Conservation (phyloP, 1,140 invertebrate species). For the Lamellibrachia luymesi region DNA sequence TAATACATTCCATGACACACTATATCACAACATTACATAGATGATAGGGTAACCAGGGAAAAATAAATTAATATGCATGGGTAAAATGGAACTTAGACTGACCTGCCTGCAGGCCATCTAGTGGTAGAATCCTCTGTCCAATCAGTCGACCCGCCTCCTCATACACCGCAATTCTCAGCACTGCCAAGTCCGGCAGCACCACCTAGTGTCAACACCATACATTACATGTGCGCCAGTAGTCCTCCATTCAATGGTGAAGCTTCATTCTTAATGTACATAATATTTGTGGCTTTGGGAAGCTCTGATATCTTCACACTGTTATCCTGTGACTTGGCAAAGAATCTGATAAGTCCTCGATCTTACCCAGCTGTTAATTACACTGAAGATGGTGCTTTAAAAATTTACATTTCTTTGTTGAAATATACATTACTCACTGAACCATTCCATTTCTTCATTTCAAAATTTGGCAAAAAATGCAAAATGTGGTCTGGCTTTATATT, state of each 20-base stretch:
- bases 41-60: background rate
- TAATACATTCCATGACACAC: background rate
- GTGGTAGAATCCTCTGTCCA: constrained; percentile 93
- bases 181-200: constrained; percentile 95
- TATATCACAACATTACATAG: background rate
- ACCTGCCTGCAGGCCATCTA: constrained; percentile 95
- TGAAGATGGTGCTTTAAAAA: background rate
- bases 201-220: constrained; percentile 63
- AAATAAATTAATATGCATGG: background rate
- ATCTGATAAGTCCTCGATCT: too few relatives aligned
- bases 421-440: background rate
- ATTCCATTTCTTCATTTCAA: too few relatives aligned
- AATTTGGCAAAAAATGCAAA: too few relatives aligned
- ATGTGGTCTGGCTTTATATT: too few relatives aligned
- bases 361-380: too few relatives aligned
- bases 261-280: too few relatives aligned
- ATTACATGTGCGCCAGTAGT: background rate
- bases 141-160: constrained; percentile 97
- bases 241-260: background rate
- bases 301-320: too few relatives aligned
- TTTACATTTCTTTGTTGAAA: background rate
- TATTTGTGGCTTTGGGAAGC: too few relatives aligned
- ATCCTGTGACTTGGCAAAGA: too few relatives aligned
- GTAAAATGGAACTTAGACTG: background rate
- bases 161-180: constrained; percentile 95